Base-by-base conservation (phyloP, 2,888 invertebrate species). In the Nemotelus nigrinus region DNA sequence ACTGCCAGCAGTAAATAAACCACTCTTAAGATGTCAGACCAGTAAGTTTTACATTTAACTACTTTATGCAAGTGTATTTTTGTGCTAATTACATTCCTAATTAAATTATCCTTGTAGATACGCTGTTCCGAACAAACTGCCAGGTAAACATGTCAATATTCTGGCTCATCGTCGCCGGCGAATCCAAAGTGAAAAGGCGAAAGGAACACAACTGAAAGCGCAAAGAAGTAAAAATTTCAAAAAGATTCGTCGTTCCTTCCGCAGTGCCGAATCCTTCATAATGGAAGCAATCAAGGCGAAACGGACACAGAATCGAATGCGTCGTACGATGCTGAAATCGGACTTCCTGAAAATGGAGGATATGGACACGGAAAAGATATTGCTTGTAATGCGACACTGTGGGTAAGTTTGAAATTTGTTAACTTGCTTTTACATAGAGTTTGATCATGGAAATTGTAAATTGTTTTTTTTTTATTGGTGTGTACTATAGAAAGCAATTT, bases 81-180 rank as follows among this genome's bases (percentile, higher is more conserved):
- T 4, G 43, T 63, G 10, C 25, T 3, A 57, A 57, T 7, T 63
- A 5, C 4, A 63, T 3, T n/a, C 2, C 0, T 63, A 63, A 25
- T 2, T 48, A 50, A 67, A 48, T 48, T 64, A 10, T 44, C 67
- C 4, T 8, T 70, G 25, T 43, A 87, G 87, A 82, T 87, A 86
- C 81, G 87, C 87, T 0, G 85, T 87, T 3, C 83, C 87, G 25
- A 87, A 87, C 79, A 87, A 87, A 82, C 79, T 87, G 63, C 87
- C 87, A 41, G 86, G 86, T 10, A 87, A 87, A 82, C 86, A 86
- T 71, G 84, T 87, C 0, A 85, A 86, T 3, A 84, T 87, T 55
- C 83, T 87, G 10, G 83, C 84, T n/a, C 88, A 87, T 78, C 86
- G 87, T 55, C 87, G 85, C 78, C 83, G 85, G 7, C 84, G 87